Conservation (phyloP, 2,797 vertebrate species). For the Bovichtus variegatus region DNA sequence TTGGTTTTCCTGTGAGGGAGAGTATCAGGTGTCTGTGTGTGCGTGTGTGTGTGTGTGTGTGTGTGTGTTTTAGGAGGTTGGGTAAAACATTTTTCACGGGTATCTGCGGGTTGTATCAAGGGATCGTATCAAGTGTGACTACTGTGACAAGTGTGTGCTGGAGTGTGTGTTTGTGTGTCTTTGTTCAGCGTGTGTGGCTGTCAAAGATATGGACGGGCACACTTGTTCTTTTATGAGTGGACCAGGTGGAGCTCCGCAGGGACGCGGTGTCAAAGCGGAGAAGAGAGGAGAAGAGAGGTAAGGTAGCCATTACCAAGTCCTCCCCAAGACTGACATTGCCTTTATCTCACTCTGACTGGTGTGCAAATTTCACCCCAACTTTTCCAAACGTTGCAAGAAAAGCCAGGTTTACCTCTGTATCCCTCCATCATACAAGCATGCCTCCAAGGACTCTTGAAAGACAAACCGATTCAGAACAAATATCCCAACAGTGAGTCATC, state of each 20-base stretch:
- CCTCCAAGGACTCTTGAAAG: slow-evolving; percentile 29
- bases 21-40: slow-evolving; percentile 43
- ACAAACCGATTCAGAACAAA: slow-evolving; percentile 25
- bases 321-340: not conserved
- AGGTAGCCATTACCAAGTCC: slow-evolving; percentile 7
- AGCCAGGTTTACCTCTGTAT: not conserved
- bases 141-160: slow-evolving; percentile 49
- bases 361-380: slow-evolving; percentile 1
- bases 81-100: slow-evolving; percentile 36
- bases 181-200: slow-evolving; percentile 42
- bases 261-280: slow-evolving; percentile 45
- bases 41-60: slow-evolving; percentile 46
- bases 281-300: not conserved
- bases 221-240: slow-evolving; percentile 69
- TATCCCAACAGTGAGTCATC: slow-evolving; percentile 11
- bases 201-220: slow-evolving; percentile 67
- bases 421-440: not conserved
- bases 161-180: slow-evolving; percentile 44
- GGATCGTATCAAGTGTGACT: slow-evolving; percentile 54
- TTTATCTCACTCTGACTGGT: slow-evolving; percentile 4
- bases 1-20: slow-evolving; percentile 40
- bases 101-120: slow-evolving; percentile 46
- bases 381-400: slow-evolving; percentile 11
- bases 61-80: slow-evolving; percentile 28
- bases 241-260: slow-evolving; percentile 54